Conservation (phyloP, 2,888 invertebrate species). For the Orchesellides sinensis region DNA sequence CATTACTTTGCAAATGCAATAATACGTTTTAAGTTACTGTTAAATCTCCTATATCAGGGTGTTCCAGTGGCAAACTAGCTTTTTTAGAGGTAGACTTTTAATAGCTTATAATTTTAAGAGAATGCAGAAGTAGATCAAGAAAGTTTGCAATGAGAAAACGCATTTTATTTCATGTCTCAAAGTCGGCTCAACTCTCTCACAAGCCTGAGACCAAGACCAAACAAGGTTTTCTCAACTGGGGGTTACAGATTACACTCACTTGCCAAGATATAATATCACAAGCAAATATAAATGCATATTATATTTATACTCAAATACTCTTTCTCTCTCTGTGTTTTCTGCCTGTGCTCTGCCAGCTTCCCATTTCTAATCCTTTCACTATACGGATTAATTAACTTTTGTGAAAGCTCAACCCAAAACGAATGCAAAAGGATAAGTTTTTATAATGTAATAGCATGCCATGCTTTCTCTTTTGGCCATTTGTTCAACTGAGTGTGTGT, state of each 20-base stretch:
- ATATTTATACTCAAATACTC: too few species aligned
- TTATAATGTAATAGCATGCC: slow-evolving; percentile 14
- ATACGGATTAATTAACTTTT: slow-evolving; percentile 63
- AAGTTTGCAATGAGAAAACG: slow-evolving; percentile 10
- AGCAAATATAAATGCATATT: neutral
- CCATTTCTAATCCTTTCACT: slow-evolving; percentile 47
- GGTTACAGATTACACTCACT: slow-evolving; percentile 28
- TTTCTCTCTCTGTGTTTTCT: too few species aligned
- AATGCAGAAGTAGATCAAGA: slow-evolving; percentile 11
- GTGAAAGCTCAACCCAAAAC: slow-evolving; percentile 15
- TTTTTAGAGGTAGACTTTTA: neutral
- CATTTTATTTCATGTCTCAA: slow-evolving; percentile 17
- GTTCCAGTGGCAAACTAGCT: too few species aligned
- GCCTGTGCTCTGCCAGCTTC: neutral
- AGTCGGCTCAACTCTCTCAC: neutral
- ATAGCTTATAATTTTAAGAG: slow-evolving; percentile 6
- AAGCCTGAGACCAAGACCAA: slow-evolving; percentile 6
- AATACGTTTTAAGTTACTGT: neutral
- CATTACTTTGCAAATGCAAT: neutral
- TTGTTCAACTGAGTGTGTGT: neutral
- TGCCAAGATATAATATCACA: neutral
- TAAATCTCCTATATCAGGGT: too few species aligned
- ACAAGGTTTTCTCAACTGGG: slow-evolving; percentile 37
- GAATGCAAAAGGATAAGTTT: slow-evolving; percentile 9
- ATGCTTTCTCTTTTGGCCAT: neutral